A percentile compares a stretch with the other conserved stretches of the same genome.
Evolutionary conservation across 2,888 invertebrate species (phyloP).

Genomic region (Troides aeacus): DNA sequence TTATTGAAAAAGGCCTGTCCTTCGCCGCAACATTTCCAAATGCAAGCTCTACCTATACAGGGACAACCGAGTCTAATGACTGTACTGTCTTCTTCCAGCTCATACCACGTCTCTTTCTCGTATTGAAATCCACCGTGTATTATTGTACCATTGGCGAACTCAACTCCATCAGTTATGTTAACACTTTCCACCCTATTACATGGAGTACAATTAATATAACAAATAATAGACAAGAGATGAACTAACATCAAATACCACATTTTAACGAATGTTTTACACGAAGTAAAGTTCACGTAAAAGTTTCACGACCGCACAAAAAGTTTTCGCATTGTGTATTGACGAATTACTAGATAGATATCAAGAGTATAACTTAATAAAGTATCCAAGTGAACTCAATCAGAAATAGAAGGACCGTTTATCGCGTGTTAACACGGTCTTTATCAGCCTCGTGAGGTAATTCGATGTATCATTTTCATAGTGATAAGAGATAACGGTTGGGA

Average conservation of each 20-base stretch:
- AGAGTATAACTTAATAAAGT: conserved; percentile 42
- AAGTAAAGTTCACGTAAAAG: background rate
- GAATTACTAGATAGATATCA: conserved; percentile 28
- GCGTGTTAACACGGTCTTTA: conserved; percentile 53
- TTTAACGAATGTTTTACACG: conserved; percentile 23
- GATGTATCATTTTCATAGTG: conserved; percentile 67
- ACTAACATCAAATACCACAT: conserved; percentile 44
- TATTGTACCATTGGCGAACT: conserved; percentile 53
- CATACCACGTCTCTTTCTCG: conserved; percentile 52
- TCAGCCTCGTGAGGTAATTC: conserved; percentile 66
- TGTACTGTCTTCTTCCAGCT: conserved; percentile 45
- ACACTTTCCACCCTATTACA: conserved; percentile 58
- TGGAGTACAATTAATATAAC: conserved; percentile 43
- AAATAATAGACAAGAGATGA: conserved; percentile 36
- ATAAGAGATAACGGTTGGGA: conserved; percentile 59
- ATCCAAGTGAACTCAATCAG: conserved; percentile 41
- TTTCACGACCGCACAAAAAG: background rate
- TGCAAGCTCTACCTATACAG: conserved; percentile 57
- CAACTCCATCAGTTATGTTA: conserved; percentile 55
- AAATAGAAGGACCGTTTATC: conserved; percentile 48
- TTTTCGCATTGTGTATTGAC: conserved; percentile 7
- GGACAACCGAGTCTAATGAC: conserved; percentile 56
- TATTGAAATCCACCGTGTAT: conserved; percentile 57
- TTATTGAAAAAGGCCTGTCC: conserved; percentile 47
- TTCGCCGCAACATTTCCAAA: conserved; percentile 62